A percentile compares a stretch with the other conserved stretches of the same genome.
phyloP scores from a whole-genome alignment of 2,888 invertebrate genomes.

The Cephus pygmeus region DNA sequence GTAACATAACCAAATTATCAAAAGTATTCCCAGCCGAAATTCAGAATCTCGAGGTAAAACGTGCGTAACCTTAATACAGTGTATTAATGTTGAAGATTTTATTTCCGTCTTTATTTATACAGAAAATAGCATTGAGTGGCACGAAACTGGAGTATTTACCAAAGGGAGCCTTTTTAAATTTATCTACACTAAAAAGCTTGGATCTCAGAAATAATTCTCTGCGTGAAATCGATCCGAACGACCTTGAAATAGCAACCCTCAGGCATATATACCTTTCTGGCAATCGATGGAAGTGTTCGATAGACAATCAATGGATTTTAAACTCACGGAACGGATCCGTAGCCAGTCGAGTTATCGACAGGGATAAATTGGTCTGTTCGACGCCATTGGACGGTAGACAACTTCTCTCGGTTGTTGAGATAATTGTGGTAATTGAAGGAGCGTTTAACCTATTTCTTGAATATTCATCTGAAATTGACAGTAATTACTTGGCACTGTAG shows the following conservation, averaged over 20 bases:
- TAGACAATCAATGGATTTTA: slow-evolving; percentile 74
- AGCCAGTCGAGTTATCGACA: slow-evolving; percentile 69
- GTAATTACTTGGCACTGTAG: slow-evolving; percentile 52
- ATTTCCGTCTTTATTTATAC: slow-evolving; percentile 6
- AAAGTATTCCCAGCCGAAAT: slow-evolving; percentile 42
- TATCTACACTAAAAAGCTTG: slow-evolving; percentile 67
- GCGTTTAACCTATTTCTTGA: background rate
- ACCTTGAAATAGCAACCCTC: slow-evolving; percentile 63
- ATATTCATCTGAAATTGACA: background rate
- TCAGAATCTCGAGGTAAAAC: slow-evolving; percentile 49
- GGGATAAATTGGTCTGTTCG: slow-evolving; percentile 71
- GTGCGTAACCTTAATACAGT: background rate
- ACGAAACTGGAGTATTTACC: slow-evolving; percentile 55
- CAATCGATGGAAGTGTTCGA: slow-evolving; percentile 77
- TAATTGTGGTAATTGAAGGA: slow-evolving; percentile 70
- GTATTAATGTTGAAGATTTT: background rate
- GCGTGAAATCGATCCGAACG: slow-evolving; percentile 64
- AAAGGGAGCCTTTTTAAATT: slow-evolving; percentile 59
- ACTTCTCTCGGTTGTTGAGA: slow-evolving; percentile 73
- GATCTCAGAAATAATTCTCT: slow-evolving; percentile 71
- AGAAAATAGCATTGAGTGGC: slow-evolving; percentile 59
- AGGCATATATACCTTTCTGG: slow-evolving; percentile 70
- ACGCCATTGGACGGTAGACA: slow-evolving; percentile 74
- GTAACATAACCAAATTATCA: slow-evolving; percentile 48
- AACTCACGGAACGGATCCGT: slow-evolving; percentile 69